phyloP scores from a whole-genome alignment of 2,113 vertebrate genomes.

The Thunnus thynnus region DNA sequence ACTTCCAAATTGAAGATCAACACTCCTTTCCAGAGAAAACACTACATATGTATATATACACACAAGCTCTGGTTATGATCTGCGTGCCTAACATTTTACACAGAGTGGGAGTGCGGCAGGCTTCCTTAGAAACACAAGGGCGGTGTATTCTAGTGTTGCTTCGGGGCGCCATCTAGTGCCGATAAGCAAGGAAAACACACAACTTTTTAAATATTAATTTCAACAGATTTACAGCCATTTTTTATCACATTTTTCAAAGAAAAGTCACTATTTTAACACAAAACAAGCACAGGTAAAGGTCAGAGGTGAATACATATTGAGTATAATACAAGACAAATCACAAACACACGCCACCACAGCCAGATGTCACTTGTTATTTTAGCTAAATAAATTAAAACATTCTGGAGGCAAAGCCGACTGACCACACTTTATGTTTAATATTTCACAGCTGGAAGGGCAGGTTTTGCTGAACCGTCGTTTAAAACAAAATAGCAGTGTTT shows the following conservation, averaged over 20 bases:
- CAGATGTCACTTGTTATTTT: constrained; percentile 14
- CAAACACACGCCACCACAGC: constrained; percentile 27
- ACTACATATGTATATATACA: background rate
- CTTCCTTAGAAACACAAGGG: background rate
- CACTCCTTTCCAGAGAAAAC: background rate
- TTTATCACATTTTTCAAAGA: constrained; percentile 7
- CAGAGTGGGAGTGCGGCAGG: constrained; percentile 2
- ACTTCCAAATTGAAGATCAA: constrained; percentile 24
- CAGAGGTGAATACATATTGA: constrained; percentile 8
- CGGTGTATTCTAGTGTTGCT: constrained; percentile 5
- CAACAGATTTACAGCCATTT: constrained; percentile 28
- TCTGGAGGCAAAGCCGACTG: constrained; percentile 7
- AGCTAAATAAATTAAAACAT: constrained; percentile 11
- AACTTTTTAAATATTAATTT: background rate
- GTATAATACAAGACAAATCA: constrained; percentile 32
- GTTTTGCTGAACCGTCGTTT: background rate
- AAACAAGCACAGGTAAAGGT: constrained; percentile 31
- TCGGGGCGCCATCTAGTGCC: constrained; percentile 58
- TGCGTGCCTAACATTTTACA: background rate
- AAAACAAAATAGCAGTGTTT: background rate
- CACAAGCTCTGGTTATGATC: background rate
- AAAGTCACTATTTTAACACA: constrained; percentile 35
- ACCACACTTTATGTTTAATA: constrained; percentile 1
- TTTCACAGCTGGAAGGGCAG: background rate
- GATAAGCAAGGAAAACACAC: constrained; percentile 14